Evolutionary conservation across 2,113 vertebrate species (phyloP).

Genomic region (Caranx ignobilis): DNA sequence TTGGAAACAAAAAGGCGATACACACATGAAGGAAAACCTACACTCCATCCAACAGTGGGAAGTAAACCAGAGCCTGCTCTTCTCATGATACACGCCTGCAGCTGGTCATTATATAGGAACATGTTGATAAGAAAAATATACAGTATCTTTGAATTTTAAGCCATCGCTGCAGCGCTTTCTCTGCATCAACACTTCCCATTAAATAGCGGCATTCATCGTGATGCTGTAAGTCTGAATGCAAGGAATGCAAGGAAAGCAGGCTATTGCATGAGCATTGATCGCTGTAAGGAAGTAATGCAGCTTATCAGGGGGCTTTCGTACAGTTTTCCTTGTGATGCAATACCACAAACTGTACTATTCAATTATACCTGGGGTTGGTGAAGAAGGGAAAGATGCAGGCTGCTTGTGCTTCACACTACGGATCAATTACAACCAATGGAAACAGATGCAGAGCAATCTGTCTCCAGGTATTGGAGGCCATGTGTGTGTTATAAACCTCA

Average conservation of each 20-base stretch:
- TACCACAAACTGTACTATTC: background rate
- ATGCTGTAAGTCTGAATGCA: background rate
- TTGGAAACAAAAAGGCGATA: background rate
- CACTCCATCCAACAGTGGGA: background rate
- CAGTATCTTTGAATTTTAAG: background rate
- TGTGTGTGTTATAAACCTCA: background rate
- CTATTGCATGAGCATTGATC: constrained; percentile 29
- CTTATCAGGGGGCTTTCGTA: constrained; percentile 21
- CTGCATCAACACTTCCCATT: background rate
- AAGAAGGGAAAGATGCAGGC: background rate
- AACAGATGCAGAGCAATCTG: background rate
- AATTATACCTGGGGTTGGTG: background rate
- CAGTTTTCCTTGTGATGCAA: background rate
- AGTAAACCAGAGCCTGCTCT: background rate
- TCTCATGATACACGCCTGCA: background rate
- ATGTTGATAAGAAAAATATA: background rate
- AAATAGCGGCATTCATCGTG: constrained; percentile 34
- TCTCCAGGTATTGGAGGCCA: background rate
- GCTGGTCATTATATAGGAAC: background rate
- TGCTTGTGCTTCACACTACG: background rate
- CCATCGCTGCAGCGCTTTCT: background rate
- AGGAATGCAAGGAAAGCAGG: constrained; percentile 11
- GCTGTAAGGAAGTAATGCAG: constrained; percentile 28
- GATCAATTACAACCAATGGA: background rate
- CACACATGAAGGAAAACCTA: background rate